These are phyloP conservation scores for Taxidea taxus DNA, from an alignment of 2,113 vertebrate species.

Conservation along the genomic window DNA sequence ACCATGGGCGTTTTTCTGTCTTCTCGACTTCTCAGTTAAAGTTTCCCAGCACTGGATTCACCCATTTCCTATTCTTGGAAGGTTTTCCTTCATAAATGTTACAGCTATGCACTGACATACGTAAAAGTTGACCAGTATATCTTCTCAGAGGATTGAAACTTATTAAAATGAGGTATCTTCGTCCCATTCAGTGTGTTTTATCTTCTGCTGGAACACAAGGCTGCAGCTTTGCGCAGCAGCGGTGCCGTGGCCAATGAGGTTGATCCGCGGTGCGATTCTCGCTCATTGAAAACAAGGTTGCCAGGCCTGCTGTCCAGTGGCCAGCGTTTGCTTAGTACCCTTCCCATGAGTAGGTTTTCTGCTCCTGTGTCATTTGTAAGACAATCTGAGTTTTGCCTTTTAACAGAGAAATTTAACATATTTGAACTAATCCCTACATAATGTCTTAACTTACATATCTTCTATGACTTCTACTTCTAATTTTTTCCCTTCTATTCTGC, in stretches of 20 bases:
- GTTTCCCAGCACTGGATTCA: neutral
- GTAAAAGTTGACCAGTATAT: neutral
- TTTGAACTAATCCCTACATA: neutral
- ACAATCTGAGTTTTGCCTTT: neutral
- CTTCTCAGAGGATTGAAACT: neutral
- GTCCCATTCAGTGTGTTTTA: neutral
- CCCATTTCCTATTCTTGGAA: neutral
- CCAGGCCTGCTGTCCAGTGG: neutral
- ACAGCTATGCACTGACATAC: neutral
- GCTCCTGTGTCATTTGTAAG: neutral
- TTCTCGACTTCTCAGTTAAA: neutral
- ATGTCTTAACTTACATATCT: neutral
- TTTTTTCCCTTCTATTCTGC: neutral
- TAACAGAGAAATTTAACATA: neutral
- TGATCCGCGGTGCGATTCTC: too few species aligned
- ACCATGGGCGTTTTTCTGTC: neutral
- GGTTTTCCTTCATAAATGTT: slow-evolving; percentile 11
- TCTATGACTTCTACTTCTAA: neutral
- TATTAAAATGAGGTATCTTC: neutral
- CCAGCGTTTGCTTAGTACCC: neutral
- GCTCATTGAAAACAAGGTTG: neutral
- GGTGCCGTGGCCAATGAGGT: too few species aligned
- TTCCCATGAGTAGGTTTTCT: neutral
- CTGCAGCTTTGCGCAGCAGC: neutral
- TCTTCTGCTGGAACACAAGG: neutral